Conservation (phyloP, 2,888 invertebrate species). For the Hyppa rectilinea region DNA sequence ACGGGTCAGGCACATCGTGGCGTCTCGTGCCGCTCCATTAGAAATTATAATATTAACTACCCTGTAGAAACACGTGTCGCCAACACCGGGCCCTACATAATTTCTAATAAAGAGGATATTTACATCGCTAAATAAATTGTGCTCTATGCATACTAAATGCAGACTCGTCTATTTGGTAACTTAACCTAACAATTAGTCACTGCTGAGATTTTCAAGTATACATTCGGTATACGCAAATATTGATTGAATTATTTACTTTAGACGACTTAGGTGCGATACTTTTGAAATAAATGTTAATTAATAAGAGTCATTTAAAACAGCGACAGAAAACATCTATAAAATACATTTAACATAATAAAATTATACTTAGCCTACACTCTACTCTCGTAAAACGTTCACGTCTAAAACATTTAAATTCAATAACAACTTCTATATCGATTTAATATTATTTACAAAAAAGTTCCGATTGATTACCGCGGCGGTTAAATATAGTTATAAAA, state of each 20-base stretch:
- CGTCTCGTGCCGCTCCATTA: conserved; percentile 71
- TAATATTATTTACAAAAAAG: conserved; percentile 83
- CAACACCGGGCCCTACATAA: conserved; percentile 57
- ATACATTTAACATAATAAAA: conserved; percentile 76
- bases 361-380: conserved; percentile 73
- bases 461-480: conserved; percentile 62
- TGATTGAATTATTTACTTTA: conserved; percentile 48
- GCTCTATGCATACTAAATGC: conserved; percentile 86
- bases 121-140: conserved; percentile 68
- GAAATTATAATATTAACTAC: conserved; percentile 66
- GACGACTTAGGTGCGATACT: conserved; percentile 42
- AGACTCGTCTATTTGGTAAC: conserved; percentile 84
- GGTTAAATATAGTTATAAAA: conserved; percentile 77
- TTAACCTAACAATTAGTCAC: conserved; percentile 79
- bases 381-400: conserved; percentile 81
- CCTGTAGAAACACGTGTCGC: conserved; percentile 54
- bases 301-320: conserved; percentile 75
- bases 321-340: conserved; percentile 74
- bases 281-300: conserved; percentile 63
- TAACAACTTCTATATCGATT: conserved; percentile 83
- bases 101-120: conserved; percentile 67
- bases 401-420: conserved; percentile 86
- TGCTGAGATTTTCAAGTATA: conserved; percentile 75
- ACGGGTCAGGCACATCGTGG: conserved; percentile 86
- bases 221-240: conserved; percentile 61